Conservation (phyloP, 2,113 vertebrate species). For the Prietella phreatophila region DNA sequence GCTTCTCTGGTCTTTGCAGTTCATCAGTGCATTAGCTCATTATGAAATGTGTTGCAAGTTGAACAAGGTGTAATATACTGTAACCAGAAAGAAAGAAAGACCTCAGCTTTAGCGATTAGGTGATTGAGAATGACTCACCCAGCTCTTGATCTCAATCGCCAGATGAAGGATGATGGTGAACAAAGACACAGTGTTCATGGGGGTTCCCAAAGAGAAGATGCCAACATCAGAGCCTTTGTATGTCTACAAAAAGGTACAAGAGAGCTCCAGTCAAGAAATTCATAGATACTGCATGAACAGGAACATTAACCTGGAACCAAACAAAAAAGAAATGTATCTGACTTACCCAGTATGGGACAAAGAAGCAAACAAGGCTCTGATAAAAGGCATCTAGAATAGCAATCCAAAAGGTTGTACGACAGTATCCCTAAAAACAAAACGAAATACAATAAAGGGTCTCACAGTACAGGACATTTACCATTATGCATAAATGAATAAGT, state of each 20-base stretch:
- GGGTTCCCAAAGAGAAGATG: slow-evolving; percentile 85
- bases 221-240: slow-evolving; percentile 83
- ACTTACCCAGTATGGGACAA: slow-evolving; percentile 90
- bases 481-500: not conserved
- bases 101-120: not conserved
- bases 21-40: not conserved
- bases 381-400: slow-evolving; percentile 89
- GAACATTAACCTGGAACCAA: slow-evolving; percentile 3
- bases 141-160: slow-evolving; percentile 90
- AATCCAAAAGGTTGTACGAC: slow-evolving; percentile 77
- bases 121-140: slow-evolving; percentile 76
- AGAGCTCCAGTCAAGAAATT: slow-evolving; percentile 1
- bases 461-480: not conserved
- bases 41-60: not conserved
- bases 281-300: not conserved
- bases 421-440: slow-evolving; percentile 78
- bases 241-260: slow-evolving; percentile 64
- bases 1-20: not conserved
- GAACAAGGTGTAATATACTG: not conserved
- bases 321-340: slow-evolving; percentile 10
- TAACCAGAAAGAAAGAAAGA: not conserved
- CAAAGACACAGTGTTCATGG: slow-evolving; percentile 84
- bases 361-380: slow-evolving; percentile 91
- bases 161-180: slow-evolving; percentile 89
- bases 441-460: not conserved